Evolutionary conservation across 2,113 vertebrate species (phyloP), one percentile per base, ranked within the genome.

Genomic region (Cynocephalus volans): DNA sequence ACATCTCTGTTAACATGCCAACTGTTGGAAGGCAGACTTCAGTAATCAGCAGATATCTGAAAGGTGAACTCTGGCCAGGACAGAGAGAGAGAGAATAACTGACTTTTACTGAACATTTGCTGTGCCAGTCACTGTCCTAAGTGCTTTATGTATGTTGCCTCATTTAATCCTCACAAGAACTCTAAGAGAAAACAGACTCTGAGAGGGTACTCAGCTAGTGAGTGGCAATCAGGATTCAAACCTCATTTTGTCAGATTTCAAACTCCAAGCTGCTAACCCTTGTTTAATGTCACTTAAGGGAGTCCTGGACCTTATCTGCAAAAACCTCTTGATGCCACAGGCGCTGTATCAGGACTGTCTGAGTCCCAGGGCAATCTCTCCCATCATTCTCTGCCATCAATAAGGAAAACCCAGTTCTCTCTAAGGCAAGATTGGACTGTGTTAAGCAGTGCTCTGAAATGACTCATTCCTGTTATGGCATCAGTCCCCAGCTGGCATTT

Each of bases 341-440:
- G 52, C 69, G 33, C 45, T 13, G 6, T 76, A 50, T 79, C 15
- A 33, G 72, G 19, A 79, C 45, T 56, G 50, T 45, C 54, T 0
- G 1, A 41, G 36, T 56, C 64, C 17, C 50, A 7, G 52, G 19
- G 41, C n/a, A 48, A 14, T 60, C 33, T 94, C 64, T 67, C 33
- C 52, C 60, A n/a, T 58, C 23, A 15, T 80, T 92, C 41, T 62
- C n/a, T 23, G 13, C 31, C 48, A 76, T 41, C 76, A 31, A 18
- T 21, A 67, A 95, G 73, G 62, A 77, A 93, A 87, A 24, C 36
- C 67, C 58, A 48, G 26, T 58, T 95, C 50, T 80, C 41, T 95
- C 82, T 70, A 62, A 83, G 92, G 64, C 79, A 69, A 79, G 52
- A 86, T 58, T 56, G 83, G 41, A 54, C 75, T 56, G n/a, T 56